phyloP scores from a whole-genome alignment of 2,888 invertebrate genomes.

The Sphecodes monilicornis region DNA sequence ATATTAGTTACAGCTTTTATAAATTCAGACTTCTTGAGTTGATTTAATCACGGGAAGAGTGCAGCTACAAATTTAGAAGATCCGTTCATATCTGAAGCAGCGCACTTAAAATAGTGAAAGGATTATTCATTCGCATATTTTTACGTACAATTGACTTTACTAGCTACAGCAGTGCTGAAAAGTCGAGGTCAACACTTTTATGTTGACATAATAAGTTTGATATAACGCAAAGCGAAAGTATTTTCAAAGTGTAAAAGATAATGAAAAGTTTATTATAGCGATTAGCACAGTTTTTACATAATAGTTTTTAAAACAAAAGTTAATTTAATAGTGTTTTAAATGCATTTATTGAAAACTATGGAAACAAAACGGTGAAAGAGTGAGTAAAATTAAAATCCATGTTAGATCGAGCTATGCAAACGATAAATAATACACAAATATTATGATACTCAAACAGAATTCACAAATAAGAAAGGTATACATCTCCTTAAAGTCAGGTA shows the following conservation, averaged over 20 bases:
- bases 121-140: slow-evolving; percentile 41
- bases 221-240: background rate
- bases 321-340: background rate
- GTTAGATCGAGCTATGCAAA: no score
- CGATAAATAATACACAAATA: no score
- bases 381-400: no score
- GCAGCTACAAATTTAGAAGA: background rate
- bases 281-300: no score
- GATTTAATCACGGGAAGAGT: slow-evolving; percentile 15
- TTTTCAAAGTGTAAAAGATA: background rate
- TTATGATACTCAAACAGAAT: no score
- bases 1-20: background rate
- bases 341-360: background rate
- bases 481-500: no score
- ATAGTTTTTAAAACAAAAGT: no score
- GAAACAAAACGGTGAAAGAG: no score
- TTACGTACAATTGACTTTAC: slow-evolving; percentile 10
- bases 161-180: background rate
- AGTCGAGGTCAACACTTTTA: background rate
- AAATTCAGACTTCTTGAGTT: background rate
- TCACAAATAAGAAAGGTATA: no score
- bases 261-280: no score
- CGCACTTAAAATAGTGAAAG: slow-evolving; percentile 38
- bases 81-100: slow-evolving; percentile 26
- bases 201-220: background rate